These are phyloP conservation scores for Orius insidiosus DNA, from an alignment of 1,140 invertebrate species.

Conservation along the genomic window DNA sequence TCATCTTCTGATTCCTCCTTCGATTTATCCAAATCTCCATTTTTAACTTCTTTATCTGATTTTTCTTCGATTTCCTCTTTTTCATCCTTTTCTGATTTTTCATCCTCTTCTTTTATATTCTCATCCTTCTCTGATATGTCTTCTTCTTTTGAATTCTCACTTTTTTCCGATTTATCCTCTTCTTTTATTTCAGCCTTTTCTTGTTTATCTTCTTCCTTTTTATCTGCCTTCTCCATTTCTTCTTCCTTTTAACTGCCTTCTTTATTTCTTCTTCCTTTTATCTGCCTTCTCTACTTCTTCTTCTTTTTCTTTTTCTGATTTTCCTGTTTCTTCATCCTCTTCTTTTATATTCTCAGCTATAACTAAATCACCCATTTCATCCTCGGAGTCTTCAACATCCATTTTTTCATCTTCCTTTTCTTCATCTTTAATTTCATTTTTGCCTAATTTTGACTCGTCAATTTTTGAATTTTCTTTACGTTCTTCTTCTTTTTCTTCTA, in stretches of 20 bases:
- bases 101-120: slow-evolving; percentile 1
- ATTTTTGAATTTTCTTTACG: slow-evolving; percentile 2
- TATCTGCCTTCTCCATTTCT: slow-evolving; percentile 2
- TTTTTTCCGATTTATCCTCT: too few species aligned
- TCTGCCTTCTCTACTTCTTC: slow-evolving; percentile 20
- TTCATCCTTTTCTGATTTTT: slow-evolving; percentile 7
- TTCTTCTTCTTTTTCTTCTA: neutral
- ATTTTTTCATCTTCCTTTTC: slow-evolving; percentile 8
- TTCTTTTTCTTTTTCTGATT: slow-evolving; percentile 9
- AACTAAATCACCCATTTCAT: neutral
- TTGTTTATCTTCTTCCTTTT: slow-evolving; percentile 19
- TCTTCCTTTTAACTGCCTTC: slow-evolving; percentile 12
- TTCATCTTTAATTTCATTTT: slow-evolving; percentile 12
- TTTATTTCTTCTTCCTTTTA: slow-evolving; percentile 17
- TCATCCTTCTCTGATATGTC: neutral
- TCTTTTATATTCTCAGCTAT: neutral
- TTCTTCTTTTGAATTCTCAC: slow-evolving; percentile 20
- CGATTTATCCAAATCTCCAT: slow-evolving; percentile 12
- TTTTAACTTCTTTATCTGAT: slow-evolving; percentile 1
- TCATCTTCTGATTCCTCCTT: slow-evolving; percentile 26
- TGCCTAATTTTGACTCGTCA: neutral
- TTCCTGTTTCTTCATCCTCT: neutral
- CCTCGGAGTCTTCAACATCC: too few species aligned
- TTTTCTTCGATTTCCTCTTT: neutral
- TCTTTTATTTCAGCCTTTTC: slow-evolving; percentile 19